These are phyloP conservation scores for Ichneumoninae sp. DNA, from an alignment of 2,888 invertebrate species.

Conservation along the genomic window DNA sequence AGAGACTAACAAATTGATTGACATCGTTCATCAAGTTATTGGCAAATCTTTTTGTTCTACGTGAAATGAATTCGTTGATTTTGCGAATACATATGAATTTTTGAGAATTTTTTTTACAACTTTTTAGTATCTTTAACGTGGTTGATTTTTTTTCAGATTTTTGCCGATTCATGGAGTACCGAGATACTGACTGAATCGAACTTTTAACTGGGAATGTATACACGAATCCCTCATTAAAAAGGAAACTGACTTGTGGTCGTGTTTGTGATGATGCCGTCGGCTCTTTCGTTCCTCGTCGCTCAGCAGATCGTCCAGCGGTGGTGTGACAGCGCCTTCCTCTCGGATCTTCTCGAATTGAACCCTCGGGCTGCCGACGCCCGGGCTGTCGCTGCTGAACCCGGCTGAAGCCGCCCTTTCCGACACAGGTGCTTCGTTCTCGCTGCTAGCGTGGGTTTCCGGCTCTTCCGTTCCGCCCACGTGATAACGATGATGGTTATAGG, in stretches of 20 bases:
- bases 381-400: constrained; percentile 77
- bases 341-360: constrained; percentile 82
- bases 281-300: constrained; percentile 80
- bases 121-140: neutral
- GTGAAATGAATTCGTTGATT: neutral
- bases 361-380: constrained; percentile 78
- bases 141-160: neutral
- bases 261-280: constrained; percentile 81
- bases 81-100: neutral
- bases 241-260: constrained; percentile 81
- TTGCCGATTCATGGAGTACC: too few relatives aligned
- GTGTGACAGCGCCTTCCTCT: constrained; percentile 76
- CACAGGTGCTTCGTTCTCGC: constrained; percentile 81
- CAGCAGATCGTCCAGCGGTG: constrained; percentile 68
- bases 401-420: constrained; percentile 82
- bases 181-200: neutral
- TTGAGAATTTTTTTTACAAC: neutral
- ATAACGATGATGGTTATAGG: constrained; percentile 51
- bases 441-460: constrained; percentile 72
- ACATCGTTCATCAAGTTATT: neutral
- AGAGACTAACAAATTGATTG: too few relatives aligned
- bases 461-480: constrained; percentile 72
- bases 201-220: neutral
- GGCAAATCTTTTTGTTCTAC: neutral
- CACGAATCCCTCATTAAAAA: neutral